A percentile compares a stretch with the other conserved stretches of the same genome.
phyloP scores from a whole-genome alignment of 1,140 invertebrate species.

The Hyles euphorbiae region DNA sequence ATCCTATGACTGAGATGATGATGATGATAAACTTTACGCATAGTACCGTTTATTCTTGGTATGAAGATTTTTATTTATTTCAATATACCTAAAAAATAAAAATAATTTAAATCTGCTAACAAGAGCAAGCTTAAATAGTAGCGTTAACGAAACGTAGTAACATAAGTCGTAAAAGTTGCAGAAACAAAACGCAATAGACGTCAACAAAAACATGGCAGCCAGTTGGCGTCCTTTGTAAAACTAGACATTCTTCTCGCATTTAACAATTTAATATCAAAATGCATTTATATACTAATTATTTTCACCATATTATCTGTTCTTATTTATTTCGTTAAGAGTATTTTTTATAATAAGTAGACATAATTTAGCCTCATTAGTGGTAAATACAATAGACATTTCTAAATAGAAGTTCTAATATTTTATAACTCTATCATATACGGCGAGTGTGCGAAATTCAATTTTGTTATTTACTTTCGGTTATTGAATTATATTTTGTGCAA shows the following conservation, averaged over 20 bases:
- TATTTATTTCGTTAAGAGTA: not conserved
- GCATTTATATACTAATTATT: not conserved
- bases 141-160: too few species aligned
- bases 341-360: not conserved
- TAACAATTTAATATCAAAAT: slow-evolving; percentile 14
- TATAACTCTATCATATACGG: slow-evolving; percentile 35
- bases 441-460: slow-evolving; percentile 24
- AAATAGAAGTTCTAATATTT: slow-evolving; percentile 34
- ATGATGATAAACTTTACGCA: too few species aligned
- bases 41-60: too few species aligned
- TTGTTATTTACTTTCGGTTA: not conserved
- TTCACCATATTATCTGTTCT: not conserved
- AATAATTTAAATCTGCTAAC: too few species aligned
- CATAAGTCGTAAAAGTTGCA: not conserved
- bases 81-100: too few species aligned
- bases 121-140: too few species aligned
- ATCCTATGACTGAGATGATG: too few species aligned
- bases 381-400: slow-evolving; percentile 7
- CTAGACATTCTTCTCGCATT: slow-evolving; percentile 51
- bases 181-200: slow-evolving; percentile 10
- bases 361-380: not conserved
- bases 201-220: slow-evolving; percentile 38
- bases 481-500: slow-evolving; percentile 12
- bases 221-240: slow-evolving; percentile 55
- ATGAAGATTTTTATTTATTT: too few species aligned